These are phyloP conservation scores for Nasonia longicornis DNA, from an alignment of 1,140 invertebrate genomes.

Conservation along the genomic window DNA sequence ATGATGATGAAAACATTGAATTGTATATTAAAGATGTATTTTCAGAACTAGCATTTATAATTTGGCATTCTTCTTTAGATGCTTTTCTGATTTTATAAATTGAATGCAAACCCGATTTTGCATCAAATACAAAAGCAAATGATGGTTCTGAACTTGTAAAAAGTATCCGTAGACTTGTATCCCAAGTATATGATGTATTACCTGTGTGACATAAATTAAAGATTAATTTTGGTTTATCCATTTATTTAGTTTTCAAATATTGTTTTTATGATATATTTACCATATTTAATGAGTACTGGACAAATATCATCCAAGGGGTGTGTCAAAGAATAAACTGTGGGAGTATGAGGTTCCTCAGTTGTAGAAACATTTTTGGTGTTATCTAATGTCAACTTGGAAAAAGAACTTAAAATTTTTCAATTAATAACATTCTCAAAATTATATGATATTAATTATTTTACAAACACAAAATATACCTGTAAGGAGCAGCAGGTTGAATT, in stretches of 20 bases:
- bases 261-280: neutral
- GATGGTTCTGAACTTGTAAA: conserved; percentile 76
- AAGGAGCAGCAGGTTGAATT: conserved; percentile 50
- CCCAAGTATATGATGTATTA: conserved; percentile 71
- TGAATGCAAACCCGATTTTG: conserved; percentile 81
- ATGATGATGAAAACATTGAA: conserved; percentile 59
- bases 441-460: neutral
- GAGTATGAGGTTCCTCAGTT: conserved; percentile 57
- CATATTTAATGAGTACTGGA: conserved; percentile 80
- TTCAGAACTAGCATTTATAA: conserved; percentile 70
- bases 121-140: conserved; percentile 81
- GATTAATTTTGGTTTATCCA: neutral
- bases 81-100: conserved; percentile 85
- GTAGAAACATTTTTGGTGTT: conserved; percentile 55
- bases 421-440: neutral
- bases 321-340: conserved; percentile 79
- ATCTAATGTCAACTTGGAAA: conserved; percentile 58
- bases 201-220: conserved; percentile 50
- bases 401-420: neutral
- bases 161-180: conserved; percentile 72
- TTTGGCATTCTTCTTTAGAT: conserved; percentile 77
- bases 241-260: conserved; percentile 17
- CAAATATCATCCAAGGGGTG: conserved; percentile 92
- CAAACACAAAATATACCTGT: conserved; percentile 50
- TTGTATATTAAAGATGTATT: conserved; percentile 67